A percentile compares a stretch with the other conserved stretches of the same genome.
These are phyloP conservation scores for Caenorhabditis becei DNA, from an alignment of 2,888 invertebrate species.

Conservation along the genomic window DNA sequence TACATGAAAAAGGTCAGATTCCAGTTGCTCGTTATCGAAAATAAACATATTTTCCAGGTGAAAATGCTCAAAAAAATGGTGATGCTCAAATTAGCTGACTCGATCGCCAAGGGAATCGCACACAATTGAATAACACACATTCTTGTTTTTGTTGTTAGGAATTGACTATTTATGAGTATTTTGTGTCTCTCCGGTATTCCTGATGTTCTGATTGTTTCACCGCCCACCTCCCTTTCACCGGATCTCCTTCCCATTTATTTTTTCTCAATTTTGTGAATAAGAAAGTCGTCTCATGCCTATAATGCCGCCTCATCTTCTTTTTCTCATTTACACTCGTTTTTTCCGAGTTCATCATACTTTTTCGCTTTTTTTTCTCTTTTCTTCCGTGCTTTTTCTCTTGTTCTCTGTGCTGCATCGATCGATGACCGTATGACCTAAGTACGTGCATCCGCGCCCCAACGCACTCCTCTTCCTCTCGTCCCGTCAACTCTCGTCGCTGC, in stretches of 20 bases:
- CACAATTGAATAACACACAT: not conserved
- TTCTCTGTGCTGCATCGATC: conserved; percentile 6
- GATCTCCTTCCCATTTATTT: conserved; percentile 20
- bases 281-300: not conserved
- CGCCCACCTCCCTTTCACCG: not conserved
- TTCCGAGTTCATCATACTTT: not conserved
- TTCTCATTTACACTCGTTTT: not conserved
- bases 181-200: not conserved
- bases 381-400: not conserved
- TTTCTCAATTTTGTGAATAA: conserved; percentile 28
- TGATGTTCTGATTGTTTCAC: conserved; percentile 22
- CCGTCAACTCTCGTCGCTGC: conserved; percentile 23
- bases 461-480: conserved; percentile 9
- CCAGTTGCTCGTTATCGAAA: no score
- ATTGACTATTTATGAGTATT: conserved; percentile 11
- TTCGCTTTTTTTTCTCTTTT: not conserved
- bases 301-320: not conserved
- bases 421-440: conserved; percentile 27
- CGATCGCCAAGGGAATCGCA: conserved; percentile 44
- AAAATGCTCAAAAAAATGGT: conserved; percentile 63
- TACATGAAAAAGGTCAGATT: conserved; percentile 39
- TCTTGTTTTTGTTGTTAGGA: conserved; percentile 14
- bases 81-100: conserved; percentile 56
- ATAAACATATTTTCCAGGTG: conserved; percentile 52
- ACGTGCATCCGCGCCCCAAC: conserved; percentile 35